Evolutionary conservation across 2,797 vertebrate species (phyloP).

Genomic region (Allobates femoralis): DNA sequence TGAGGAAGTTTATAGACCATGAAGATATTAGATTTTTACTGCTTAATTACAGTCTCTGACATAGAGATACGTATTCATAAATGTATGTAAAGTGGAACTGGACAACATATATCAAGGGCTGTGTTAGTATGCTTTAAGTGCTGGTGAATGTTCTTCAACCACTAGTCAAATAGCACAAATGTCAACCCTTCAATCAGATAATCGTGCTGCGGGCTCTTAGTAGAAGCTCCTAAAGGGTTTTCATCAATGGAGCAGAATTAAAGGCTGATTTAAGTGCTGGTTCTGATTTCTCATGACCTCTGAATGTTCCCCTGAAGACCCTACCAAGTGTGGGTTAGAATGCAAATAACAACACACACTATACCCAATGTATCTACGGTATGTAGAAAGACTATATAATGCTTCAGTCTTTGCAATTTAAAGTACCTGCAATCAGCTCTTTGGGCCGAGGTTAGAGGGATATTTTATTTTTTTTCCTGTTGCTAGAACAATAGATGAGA

Average conservation of each 20-base stretch:
- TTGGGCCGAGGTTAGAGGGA: background rate
- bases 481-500: background rate
- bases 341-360: background rate
- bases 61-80: background rate
- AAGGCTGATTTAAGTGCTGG: background rate
- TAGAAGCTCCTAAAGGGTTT: background rate
- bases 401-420: background rate
- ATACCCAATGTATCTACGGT: background rate
- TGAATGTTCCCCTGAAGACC: background rate
- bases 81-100: background rate
- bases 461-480: background rate
- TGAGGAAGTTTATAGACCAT: too few relatives aligned
- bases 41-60: too few relatives aligned
- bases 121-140: background rate
- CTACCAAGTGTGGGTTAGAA: background rate
- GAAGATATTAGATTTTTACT: too few relatives aligned
- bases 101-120: background rate
- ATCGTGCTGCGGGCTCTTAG: background rate
- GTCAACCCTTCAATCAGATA: background rate
- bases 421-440: background rate
- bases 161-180: background rate
- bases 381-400: background rate
- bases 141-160: background rate
- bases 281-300: background rate
- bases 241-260: background rate